phyloP scores from a whole-genome alignment of 2,797 vertebrate species.

The Malurus splendens region DNA sequence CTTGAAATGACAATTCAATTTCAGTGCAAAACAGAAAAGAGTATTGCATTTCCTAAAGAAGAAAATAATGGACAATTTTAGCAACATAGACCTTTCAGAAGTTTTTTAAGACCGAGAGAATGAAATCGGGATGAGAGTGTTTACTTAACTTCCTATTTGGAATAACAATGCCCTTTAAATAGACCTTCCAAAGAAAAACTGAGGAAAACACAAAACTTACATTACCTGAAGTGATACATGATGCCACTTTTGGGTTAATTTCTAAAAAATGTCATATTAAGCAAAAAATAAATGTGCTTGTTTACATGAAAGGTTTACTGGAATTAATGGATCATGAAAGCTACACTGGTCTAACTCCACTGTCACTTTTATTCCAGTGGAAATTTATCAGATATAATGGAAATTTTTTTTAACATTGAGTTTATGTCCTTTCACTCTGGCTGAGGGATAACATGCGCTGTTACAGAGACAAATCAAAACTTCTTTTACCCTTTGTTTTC shows the following conservation, averaged over 20 bases:
- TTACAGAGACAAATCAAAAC: neutral
- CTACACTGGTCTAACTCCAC: neutral
- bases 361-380: neutral
- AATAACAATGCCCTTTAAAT: neutral
- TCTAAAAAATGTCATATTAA: neutral
- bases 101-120: neutral
- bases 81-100: neutral
- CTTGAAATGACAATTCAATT: neutral
- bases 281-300: neutral
- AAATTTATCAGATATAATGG: neutral
- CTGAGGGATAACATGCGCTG: neutral
- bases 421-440: neutral
- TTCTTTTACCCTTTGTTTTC: neutral
- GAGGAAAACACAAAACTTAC: neutral
- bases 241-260: neutral
- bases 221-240: neutral
- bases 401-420: neutral
- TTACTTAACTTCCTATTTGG: neutral
- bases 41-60: accelerated
- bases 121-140: neutral
- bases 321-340: neutral
- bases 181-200: neutral
- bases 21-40: neutral
- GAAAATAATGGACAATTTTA: neutral
- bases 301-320: neutral